Percentiles rank a stretch among this genome's conserved stretches.
These are phyloP conservation scores for Lordiphosa stackelbergi DNA, from an alignment of 1,140 invertebrate species.

Conservation along the genomic window DNA sequence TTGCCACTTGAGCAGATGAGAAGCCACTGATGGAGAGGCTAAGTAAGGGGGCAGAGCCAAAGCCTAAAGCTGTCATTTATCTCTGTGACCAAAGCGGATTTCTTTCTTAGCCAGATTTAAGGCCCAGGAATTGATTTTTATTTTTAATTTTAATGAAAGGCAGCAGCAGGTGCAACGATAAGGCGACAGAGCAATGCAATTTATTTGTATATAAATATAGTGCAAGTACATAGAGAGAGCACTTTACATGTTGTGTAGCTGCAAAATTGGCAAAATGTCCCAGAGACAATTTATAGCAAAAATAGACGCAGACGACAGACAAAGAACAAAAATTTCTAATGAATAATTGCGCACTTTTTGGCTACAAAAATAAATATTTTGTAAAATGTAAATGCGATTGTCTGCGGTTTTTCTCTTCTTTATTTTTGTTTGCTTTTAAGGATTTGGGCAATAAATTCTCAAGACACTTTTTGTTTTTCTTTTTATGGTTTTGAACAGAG, in stretches of 20 bases:
- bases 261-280: conserved; percentile 64
- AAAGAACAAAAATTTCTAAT: conserved; percentile 28
- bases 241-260: conserved; percentile 65
- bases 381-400: conserved; percentile 13
- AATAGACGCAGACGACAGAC: conserved; percentile 38
- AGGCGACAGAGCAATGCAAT: conserved; percentile 34
- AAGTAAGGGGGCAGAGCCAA: not conserved
- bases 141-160: conserved; percentile 24
- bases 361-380: conserved; percentile 14
- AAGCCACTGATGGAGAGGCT: conserved; percentile 11
- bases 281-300: conserved; percentile 55
- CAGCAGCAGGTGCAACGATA: conserved; percentile 30
- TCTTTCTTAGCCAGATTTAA: too few species aligned
- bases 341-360: conserved; percentile 60
- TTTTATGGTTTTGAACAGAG: conserved; percentile 7
- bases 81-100: conserved; percentile 1
- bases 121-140: too few species aligned
- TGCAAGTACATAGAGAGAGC: conserved; percentile 13
- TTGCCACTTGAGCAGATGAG: conserved; percentile 19
- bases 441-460: conserved; percentile 15
- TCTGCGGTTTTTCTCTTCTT: not conserved
- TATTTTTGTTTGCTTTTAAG: not conserved
- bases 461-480: conserved; percentile 7
- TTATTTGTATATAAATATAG: not conserved
- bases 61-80: conserved; percentile 39